Evolutionary conservation across 1,140 invertebrate genomes (phyloP).

Genomic region (Drosophila lacteicornis): DNA sequence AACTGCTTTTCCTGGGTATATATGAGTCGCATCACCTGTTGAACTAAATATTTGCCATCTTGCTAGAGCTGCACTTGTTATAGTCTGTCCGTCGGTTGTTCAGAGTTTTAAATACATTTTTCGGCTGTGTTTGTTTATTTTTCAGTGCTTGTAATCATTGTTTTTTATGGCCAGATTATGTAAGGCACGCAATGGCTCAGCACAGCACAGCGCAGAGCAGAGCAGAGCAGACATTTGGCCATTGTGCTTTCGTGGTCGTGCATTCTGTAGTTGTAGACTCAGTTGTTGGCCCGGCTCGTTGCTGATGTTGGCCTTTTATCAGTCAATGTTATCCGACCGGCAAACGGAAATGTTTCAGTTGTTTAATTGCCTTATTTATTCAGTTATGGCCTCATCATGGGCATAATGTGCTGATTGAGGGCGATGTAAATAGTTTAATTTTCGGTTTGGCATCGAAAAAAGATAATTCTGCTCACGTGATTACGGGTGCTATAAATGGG

Average conservation of each 20-base stretch:
- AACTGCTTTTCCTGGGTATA: conserved; percentile 12
- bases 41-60: conserved; percentile 20
- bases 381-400: conserved; percentile 13
- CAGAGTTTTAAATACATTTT: conserved; percentile 44
- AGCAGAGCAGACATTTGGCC: conserved; percentile 41
- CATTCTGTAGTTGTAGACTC: conserved; percentile 28
- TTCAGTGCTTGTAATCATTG: conserved; percentile 25
- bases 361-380: conserved; percentile 45
- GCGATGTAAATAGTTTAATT: conserved; percentile 6
- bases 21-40: neutral
- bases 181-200: conserved; percentile 55
- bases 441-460: conserved; percentile 2
- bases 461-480: conserved; percentile 10
- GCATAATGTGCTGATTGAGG: conserved; percentile 29
- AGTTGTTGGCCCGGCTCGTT: conserved; percentile 23
- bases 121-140: conserved; percentile 27
- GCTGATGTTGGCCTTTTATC: conserved; percentile 52
- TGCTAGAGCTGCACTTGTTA: conserved; percentile 50
- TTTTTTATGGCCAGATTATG: conserved; percentile 48
- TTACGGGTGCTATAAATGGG: conserved; percentile 14
- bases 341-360: conserved; percentile 66
- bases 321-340: conserved; percentile 68
- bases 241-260: conserved; percentile 35
- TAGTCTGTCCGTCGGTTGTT: conserved; percentile 30
- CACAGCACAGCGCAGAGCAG: conserved; percentile 38